These are phyloP conservation scores for Notospermus geniculatus DNA, from an alignment of 1,140 invertebrate species.

Conservation along the genomic window DNA sequence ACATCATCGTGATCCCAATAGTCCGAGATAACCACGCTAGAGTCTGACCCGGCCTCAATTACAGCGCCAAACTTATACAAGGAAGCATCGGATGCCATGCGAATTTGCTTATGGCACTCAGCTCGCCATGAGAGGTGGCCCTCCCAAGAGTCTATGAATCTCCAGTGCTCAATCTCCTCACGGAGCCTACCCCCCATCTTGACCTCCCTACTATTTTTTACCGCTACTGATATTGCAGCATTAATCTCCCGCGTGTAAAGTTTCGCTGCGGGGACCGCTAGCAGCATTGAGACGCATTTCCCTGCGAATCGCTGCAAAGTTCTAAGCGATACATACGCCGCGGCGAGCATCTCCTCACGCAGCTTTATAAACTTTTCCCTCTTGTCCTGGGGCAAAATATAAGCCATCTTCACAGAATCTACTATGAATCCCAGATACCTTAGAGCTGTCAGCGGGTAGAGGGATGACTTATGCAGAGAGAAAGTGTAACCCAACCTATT, in stretches of 20 bases:
- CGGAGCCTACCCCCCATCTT: conserved; percentile 14
- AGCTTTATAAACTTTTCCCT: conserved; percentile 14
- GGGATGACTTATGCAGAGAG: conserved; percentile 10
- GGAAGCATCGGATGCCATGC: conserved; percentile 13
- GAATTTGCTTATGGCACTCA: conserved; percentile 9
- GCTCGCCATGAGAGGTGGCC: conserved; percentile 5
- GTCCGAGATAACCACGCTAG: too few relatives aligned
- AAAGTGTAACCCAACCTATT: background rate
- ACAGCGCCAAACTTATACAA: conserved; percentile 11
- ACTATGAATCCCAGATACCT: conserved; percentile 21
- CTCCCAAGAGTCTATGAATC: conserved; percentile 14
- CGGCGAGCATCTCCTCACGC: conserved; percentile 12
- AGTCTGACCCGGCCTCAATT: background rate
- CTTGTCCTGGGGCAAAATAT: conserved; percentile 21
- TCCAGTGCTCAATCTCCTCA: conserved; percentile 14
- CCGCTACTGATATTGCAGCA: conserved; percentile 10
- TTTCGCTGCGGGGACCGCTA: conserved; percentile 13
- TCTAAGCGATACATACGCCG: background rate
- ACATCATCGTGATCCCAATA: too few relatives aligned
- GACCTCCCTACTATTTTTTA: conserved; percentile 7
- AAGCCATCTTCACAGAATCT: conserved; percentile 15
- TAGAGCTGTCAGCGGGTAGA: conserved; percentile 10
- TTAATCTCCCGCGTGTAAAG: conserved; percentile 17
- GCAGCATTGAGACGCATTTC: conserved; percentile 18
- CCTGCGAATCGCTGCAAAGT: conserved; percentile 19